Evolutionary conservation across 2,113 vertebrate species (phyloP).

Genomic region (Gallinago undulata): DNA sequence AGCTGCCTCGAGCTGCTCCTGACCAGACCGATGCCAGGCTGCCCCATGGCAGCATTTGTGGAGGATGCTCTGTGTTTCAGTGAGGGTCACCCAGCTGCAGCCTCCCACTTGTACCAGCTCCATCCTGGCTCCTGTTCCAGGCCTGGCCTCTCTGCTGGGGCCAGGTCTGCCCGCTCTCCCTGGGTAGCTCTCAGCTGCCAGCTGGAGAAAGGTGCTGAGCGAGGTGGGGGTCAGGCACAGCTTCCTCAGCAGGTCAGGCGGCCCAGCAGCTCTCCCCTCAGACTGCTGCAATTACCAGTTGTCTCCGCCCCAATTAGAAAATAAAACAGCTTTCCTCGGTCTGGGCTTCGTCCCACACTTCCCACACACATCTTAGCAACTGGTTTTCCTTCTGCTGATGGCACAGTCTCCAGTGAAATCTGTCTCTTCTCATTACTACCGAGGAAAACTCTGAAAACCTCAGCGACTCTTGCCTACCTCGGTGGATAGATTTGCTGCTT

Average conservation of each 20-base stretch:
- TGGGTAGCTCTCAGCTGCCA: neutral
- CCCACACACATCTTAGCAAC: neutral
- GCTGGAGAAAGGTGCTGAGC: neutral
- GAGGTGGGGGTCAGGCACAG: neutral
- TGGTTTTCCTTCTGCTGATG: slow-evolving; percentile 9
- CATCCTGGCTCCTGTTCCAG: neutral
- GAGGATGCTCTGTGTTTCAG: fast-evolving
- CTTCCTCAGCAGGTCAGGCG: neutral
- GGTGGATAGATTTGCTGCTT: neutral
- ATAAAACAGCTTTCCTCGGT: neutral
- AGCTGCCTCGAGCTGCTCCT: neutral
- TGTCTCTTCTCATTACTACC: neutral
- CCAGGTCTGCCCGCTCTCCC: neutral
- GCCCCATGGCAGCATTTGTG: neutral
- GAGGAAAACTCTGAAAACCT: neutral
- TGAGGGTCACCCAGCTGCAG: neutral
- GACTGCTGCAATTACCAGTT: neutral
- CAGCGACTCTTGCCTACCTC: neutral
- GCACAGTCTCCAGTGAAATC: neutral
- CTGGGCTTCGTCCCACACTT: neutral
- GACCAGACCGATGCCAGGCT: neutral
- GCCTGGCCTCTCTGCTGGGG: neutral
- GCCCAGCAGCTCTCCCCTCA: neutral
- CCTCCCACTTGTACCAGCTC: fast-evolving
- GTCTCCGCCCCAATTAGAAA: neutral